These are phyloP conservation scores for Xiphophorus maculatus DNA, from an alignment of 2,113 vertebrate genomes.

Conservation along the genomic window DNA sequence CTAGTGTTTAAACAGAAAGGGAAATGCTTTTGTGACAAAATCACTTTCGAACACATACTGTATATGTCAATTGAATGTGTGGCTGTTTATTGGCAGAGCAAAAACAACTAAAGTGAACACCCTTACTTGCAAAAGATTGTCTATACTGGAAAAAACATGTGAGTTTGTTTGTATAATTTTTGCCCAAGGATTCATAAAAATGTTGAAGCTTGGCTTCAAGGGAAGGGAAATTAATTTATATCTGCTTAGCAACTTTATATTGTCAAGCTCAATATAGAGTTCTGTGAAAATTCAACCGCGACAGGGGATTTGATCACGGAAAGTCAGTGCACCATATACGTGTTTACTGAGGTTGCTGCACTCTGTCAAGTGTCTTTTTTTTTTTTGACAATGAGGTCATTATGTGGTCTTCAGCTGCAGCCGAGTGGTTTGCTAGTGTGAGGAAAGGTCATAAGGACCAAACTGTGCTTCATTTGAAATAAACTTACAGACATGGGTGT, in stretches of 20 bases:
- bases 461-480: background rate
- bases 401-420: background rate
- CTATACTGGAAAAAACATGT: background rate
- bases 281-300: too few species aligned
- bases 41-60: too few species aligned
- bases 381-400: background rate
- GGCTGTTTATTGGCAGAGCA: background rate
- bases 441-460: background rate
- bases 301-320: too few species aligned
- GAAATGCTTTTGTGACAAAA: too few species aligned
- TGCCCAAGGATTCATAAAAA: background rate
- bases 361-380: background rate
- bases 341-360: background rate
- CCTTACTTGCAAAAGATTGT: background rate
- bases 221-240: too few species aligned
- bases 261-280: too few species aligned
- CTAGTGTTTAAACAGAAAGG: too few species aligned
- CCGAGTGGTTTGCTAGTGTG: background rate
- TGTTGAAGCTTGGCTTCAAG: too few species aligned
- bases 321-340: too few species aligned
- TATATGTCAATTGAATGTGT: too few species aligned
- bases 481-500: background rate
- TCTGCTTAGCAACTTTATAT: too few species aligned
- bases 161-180: background rate
- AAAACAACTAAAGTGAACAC: too few species aligned